A percentile compares a stretch with the other conserved stretches of the same genome.
Evolutionary conservation across 2,888 invertebrate genomes (phyloP).

Genomic region (Ochropleura plecta): DNA sequence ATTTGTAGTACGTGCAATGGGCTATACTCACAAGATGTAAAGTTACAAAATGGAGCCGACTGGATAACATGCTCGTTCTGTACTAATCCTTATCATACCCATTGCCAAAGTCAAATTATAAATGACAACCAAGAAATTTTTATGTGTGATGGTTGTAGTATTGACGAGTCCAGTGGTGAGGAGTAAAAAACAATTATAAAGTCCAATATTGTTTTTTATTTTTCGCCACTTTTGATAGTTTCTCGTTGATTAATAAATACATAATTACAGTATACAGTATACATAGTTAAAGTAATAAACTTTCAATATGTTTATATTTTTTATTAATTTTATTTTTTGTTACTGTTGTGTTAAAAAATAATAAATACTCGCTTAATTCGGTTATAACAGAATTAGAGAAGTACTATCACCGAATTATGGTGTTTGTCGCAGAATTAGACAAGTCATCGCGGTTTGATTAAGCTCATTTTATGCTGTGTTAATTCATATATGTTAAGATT

Average conservation of each 20-base stretch:
- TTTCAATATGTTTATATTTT: neutral
- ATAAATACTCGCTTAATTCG: slow-evolving; percentile 26
- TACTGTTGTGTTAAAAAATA: slow-evolving; percentile 21
- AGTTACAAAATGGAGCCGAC: slow-evolving; percentile 36
- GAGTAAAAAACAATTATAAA: slow-evolving; percentile 25
- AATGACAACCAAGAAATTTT: slow-evolving; percentile 34
- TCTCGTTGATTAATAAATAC: slow-evolving; percentile 14
- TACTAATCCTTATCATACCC: slow-evolving; percentile 35
- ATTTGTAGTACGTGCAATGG: slow-evolving; percentile 36
- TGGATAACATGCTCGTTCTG: slow-evolving; percentile 43
- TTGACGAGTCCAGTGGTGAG: no score
- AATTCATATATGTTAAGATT: slow-evolving; percentile 17
- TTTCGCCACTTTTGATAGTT: slow-evolving; percentile 17
- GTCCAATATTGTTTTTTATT: slow-evolving; percentile 17
- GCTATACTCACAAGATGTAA: slow-evolving; percentile 32
- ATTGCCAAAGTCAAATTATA: slow-evolving; percentile 42
- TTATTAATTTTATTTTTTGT: slow-evolving; percentile 6
- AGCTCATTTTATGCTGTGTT: slow-evolving; percentile 24
- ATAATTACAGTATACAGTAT: slow-evolving; percentile 7
- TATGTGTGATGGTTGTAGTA: slow-evolving; percentile 32
- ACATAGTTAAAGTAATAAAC: no score
- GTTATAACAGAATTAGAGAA: slow-evolving; percentile 36
- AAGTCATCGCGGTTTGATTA: slow-evolving; percentile 33
- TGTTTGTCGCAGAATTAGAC: slow-evolving; percentile 36
- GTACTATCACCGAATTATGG: slow-evolving; percentile 34